Evolutionary conservation across 2,113 vertebrate species (phyloP), one percentile per base, ranked within the genome.

Genomic region (Poeciliopsis turrubarensis): DNA sequence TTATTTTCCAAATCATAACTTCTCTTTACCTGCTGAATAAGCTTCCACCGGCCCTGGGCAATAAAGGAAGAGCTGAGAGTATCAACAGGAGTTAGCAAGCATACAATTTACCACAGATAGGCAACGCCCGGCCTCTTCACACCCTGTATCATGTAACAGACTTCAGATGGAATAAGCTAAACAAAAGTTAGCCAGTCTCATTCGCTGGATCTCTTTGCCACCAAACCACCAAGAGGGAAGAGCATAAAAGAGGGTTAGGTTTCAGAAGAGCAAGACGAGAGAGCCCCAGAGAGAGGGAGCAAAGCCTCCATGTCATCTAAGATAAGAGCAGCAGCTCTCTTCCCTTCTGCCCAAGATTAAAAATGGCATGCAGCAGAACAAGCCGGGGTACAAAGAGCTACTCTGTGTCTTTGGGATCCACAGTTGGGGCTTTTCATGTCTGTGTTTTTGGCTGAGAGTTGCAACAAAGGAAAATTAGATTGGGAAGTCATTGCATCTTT

Each of bases 361-460:
- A 92, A 89, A 87, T 79, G 88, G 79, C 87, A 85, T 60, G 66
- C 77, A 84, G 83, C 84, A 87, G 85, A 86, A 86, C 77, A 86
- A 89, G 85, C 79, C 69, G 0, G 61, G 91, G 81, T 87, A 93
- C 90, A 92, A 92, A 93, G 90, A 83, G 81, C 85, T 81, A 68
- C 26, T 79, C 79, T 78, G 81, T 87, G 90, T 86, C 89, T 90
- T 82, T 70, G 75, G 87, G 84, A 79, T 66, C 69, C 30, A 65
- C 73, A 85, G 80, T 78, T 72, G 60, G 90, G 79, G 68, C 85
- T 85, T 86, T 89, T 91, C 83, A 91, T 87, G 86, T 91, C 83
- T 75, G 86, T 68, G 22, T 77, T 85, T 68, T 22, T 75, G 68
- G 76, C 72, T 69, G 80, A 67, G 75, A 78, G 86, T 88, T 17